A percentile compares a stretch with the other conserved stretches of the same genome.
These are phyloP conservation scores for Scrobipalpa atriplicella DNA, from an alignment of 2,888 invertebrate species.

Conservation along the genomic window DNA sequence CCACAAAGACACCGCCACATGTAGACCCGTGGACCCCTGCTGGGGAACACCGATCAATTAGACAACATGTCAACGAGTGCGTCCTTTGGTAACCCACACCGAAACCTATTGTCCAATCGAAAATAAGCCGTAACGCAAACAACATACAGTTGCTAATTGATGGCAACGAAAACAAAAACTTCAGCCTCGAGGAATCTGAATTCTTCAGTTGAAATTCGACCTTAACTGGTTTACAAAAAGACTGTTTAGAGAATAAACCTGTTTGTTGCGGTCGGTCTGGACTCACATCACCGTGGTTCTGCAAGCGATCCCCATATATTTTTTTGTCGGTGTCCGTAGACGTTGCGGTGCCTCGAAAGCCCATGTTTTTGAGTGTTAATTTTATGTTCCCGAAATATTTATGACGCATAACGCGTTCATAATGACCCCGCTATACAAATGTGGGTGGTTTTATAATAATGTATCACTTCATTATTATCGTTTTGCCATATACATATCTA, in stretches of 20 bases:
- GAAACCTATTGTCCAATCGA: constrained; percentile 48
- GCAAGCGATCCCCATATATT: constrained; percentile 74
- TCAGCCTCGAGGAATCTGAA: constrained; percentile 42
- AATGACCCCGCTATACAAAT: constrained; percentile 79
- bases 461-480: constrained; percentile 74
- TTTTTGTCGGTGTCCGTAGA: constrained; percentile 77
- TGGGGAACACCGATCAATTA: constrained; percentile 81
- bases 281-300: constrained; percentile 60
- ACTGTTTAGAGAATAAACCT: constrained; percentile 29
- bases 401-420: constrained; percentile 80
- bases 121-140: constrained; percentile 69
- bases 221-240: constrained; percentile 41
- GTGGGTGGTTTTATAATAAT: constrained; percentile 77
- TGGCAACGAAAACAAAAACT: constrained; percentile 47
- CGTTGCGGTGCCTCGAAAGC: constrained; percentile 79
- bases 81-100: constrained; percentile 72
- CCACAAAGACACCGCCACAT: constrained; percentile 75
- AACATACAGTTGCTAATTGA: constrained; percentile 60
- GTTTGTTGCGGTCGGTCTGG: constrained; percentile 52
- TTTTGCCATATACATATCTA: constrained; percentile 37
- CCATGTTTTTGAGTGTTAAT: constrained; percentile 81
- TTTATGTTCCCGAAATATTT: constrained; percentile 82
- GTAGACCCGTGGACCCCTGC: constrained; percentile 74
- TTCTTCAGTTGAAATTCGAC: constrained; percentile 40
- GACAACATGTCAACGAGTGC: constrained; percentile 83